Base-by-base conservation (phyloP, 2,797 vertebrate genomes). In the Pyrocephalus nanus region DNA sequence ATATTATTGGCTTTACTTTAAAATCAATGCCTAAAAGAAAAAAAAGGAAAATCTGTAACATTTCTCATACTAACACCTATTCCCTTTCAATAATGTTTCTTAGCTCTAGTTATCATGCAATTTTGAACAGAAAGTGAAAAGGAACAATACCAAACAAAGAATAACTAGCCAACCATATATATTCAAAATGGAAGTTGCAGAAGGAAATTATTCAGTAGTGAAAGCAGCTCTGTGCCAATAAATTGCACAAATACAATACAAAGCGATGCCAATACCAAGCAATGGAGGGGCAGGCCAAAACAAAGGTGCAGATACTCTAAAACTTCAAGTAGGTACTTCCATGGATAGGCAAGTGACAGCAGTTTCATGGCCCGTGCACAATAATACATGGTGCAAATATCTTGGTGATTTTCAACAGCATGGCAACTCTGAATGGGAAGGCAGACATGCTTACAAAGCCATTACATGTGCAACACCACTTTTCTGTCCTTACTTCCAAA, bases 11-110 rank as follows among this genome's bases (percentile, higher is more conserved):
- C 83, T 98, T 98, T 54, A 97, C 97, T 93, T 97, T 97, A 95
- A 98, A 98, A 95, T 98, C 97, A 95, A 98, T 97, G 64, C 97
- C 98, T 98, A 25, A 88, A 72, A 95, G 95, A 65, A 91, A 95
- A 91, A 67, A 94, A 94, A 96, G 8, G 15, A 95, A 84, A 91
- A 85, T 62, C 30, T n/a, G 67, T 83, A 81, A 86, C 27, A 32
- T 81, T 90, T 92, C 79, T 86, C 25, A 14, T 40, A 85, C 62
- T 20, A 82, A 67, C 23, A 58, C 3, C 14, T 61, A 70, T 71
- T 81, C 32, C 30, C 17, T 87, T 34, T 84, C 47, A 93, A 90
- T 38, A 81, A 8, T 26, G 22, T 55, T 88, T 92, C 62, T 86
- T 36, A 90, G 29, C 60, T 79, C 86, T 53, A 88, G 54, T 81